These are phyloP conservation scores for Stichodactyla helianthus DNA, from an alignment of 64 coral and sea anemone genomes.

Conservation along the genomic window DNA sequence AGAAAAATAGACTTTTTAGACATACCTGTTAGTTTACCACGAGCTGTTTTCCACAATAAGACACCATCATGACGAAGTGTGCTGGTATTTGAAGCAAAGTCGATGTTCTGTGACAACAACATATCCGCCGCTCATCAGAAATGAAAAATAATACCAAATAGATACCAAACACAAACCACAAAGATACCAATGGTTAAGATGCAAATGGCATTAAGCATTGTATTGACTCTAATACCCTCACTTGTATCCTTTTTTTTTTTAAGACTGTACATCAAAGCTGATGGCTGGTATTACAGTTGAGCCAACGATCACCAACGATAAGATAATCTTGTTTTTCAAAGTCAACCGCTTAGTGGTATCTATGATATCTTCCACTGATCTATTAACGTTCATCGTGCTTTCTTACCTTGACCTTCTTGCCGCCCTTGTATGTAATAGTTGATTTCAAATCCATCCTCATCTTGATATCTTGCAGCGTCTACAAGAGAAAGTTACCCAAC, in stretches of 20 bases:
- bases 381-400: background rate
- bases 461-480: slow-evolving; percentile 74
- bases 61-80: slow-evolving; percentile 74
- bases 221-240: no score
- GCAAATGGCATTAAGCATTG: no score
- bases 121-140: no score
- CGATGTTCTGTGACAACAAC: slow-evolving; percentile 61
- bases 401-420: slow-evolving; percentile 81
- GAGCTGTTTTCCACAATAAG: slow-evolving; percentile 66
- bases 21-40: slow-evolving; percentile 40
- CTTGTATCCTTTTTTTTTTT: no score
- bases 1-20: background rate
- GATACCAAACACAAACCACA: no score
- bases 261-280: no score
- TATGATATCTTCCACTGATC: no score
- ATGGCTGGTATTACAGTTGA: background rate
- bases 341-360: background rate
- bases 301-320: background rate
- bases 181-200: no score
- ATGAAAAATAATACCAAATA: no score
- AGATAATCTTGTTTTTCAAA: background rate
- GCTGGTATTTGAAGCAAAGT: slow-evolving; percentile 87
- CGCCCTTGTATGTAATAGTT: slow-evolving; percentile 67
- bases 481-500: slow-evolving; percentile 10
- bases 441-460: slow-evolving; percentile 86